Base-by-base conservation (phyloP, 2,113 vertebrate species). In the Cyprinodon tularosa region DNA sequence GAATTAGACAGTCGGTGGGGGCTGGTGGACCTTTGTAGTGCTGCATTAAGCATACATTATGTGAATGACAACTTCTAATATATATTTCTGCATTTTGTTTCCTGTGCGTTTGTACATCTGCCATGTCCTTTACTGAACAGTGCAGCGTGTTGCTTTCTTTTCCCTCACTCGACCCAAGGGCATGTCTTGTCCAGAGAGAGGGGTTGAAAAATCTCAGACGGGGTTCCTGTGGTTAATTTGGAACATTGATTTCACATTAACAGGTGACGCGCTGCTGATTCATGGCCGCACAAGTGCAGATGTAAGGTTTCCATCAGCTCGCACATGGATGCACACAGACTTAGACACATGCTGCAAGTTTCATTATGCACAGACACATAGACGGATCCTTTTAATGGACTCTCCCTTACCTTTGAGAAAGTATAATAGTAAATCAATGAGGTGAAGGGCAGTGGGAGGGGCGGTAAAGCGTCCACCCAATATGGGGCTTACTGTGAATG, bases 161-260 rank as follows among this genome's bases (percentile, higher is more conserved):
- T 71, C 66, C 78, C 81, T 85, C 80, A 70, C 66, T 81, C 68
- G 72, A 78, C 87, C 88, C 83, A 89, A 92, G 85, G 89, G 80
- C 84, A 81, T 45, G 66, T 81, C 74, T 70, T 78, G 68, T 80
- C 84, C 77, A 73, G 74, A 75, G 74, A 77, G 79, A 80, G 73
- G 81, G 70, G 74, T 78, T 76, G 71, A 85, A 84, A 89, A 87
- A 57, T 39, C 76, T 78, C 50, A 81, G 76, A 81, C 62, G 40
- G 65, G 76, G 89, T 80, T 91, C 73, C 75, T 79, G 88, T 77
- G 89, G 91, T 93, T 94, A 92, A 94, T 94, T 93, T 93, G 89
- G 84, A 92, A 73, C 84, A 94, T 94, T 76, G 94, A 94, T 94
- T 94, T 91, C 81, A 84, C 88, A 93, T 94, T 94, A 94, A 90